Evolutionary conservation across 2,888 invertebrate species (phyloP), one percentile per base, ranked within the genome.

Genomic region (Thymelicus sylvestris): DNA sequence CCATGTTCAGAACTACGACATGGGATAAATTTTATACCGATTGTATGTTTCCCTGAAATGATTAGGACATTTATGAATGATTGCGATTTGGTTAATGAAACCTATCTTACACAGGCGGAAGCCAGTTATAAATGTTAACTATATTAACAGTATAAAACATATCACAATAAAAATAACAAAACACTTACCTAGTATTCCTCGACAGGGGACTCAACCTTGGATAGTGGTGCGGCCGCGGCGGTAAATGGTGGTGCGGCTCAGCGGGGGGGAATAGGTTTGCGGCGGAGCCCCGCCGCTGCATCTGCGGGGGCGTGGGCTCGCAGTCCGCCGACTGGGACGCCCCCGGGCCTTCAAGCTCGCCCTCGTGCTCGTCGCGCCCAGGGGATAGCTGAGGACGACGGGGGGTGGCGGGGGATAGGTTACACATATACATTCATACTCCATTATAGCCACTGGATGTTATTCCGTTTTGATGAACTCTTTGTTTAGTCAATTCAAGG

Each of bases 321-420:
- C 98, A 98, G 95, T 98, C 98, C 80, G 97, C 97, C 66, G 97
- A 97, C 92, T 98, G 98, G 65, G 97, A 97, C 64, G 97, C 98
- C 44, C 96, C 97, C n/a, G 97, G 97, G 77, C 97, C 98, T 81
- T 98, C 98, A 78, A 97, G 95, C 86, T 98, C 98, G 74, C 96
- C 96, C 83, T 97, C 97, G 73, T 97, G 97, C 79, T 96, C 97
- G 80, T 97, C 97, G 72, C 97, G 95, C 19, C 97, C 97, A 57
- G 97, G 97, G 10, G 97, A 97, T 82, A 97, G 94, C 97, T 97
- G 89, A 24, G 75, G 76, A 69, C 74, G 74, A 55, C 2, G 0
- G 57, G 65, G 47, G 52, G 39, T 31, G 38, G 47, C 10, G 38
- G 48, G 64, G 48, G 39, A 31, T 50, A 15, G 31, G 57, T 57